Evolutionary conservation across 2,888 invertebrate species (phyloP).

Genomic region (Chirona hameri): DNA sequence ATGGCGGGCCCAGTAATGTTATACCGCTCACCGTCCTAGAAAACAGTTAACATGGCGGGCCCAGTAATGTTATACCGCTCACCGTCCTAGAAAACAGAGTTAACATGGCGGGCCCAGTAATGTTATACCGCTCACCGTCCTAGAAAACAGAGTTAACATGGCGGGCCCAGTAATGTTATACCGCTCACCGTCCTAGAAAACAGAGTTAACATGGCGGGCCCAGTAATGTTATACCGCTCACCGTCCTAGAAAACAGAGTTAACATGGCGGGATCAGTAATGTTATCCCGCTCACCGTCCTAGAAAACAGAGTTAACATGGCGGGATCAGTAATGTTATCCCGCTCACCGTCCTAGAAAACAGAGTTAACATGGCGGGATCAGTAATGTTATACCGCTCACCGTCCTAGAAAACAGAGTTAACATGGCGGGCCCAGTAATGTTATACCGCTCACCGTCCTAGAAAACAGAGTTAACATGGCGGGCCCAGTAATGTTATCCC

Average conservation of each 20-base stretch:
- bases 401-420: too few relatives aligned
- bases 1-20: neutral
- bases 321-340: neutral
- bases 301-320: neutral
- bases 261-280: neutral
- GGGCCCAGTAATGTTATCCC: neutral
- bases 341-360: conserved; percentile 36
- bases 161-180: conserved; percentile 50
- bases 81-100: too few relatives aligned
- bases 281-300: too few relatives aligned
- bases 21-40: too few relatives aligned
- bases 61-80: too few relatives aligned
- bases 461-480: neutral
- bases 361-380: too few relatives aligned
- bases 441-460: conserved; percentile 50
- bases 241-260: conserved; percentile 26
- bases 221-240: neutral
- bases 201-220: neutral
- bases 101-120: neutral
- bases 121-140: too few relatives aligned
- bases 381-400: too few relatives aligned
- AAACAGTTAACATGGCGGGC: too few relatives aligned
- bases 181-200: conserved; percentile 42
- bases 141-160: neutral
- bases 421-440: conserved; percentile 45